Evolutionary conservation across 2,797 vertebrate genomes (phyloP).

Genomic region (Propithecus perrieri): DNA sequence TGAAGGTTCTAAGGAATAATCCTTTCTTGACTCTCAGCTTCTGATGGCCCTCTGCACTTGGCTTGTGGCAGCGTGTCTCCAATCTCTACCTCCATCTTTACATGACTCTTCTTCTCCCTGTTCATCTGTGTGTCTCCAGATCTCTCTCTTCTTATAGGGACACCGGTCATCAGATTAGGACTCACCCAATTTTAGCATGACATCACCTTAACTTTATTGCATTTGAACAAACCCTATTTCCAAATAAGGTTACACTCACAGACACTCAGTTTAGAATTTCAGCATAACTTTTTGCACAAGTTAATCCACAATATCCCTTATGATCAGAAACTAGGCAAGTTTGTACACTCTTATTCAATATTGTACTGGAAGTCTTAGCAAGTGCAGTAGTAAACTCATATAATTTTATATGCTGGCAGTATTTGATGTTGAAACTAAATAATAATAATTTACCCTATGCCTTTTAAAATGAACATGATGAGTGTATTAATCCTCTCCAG

Average conservation of each 20-base stretch:
- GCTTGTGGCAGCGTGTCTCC: background rate
- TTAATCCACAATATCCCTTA: background rate
- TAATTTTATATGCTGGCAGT: background rate
- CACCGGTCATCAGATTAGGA: background rate
- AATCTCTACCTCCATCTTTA: background rate
- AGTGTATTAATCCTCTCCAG: background rate
- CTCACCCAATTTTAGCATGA: background rate
- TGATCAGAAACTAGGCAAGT: background rate
- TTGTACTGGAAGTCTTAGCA: background rate
- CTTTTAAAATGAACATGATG: background rate
- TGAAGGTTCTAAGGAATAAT: no score
- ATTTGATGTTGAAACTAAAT: background rate
- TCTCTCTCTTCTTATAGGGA: background rate
- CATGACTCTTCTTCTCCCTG: background rate
- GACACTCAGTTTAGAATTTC: background rate
- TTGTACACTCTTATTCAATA: background rate
- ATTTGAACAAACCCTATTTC: background rate
- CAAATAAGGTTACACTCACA: background rate
- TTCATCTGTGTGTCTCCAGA: background rate
- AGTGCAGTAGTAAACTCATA: background rate
- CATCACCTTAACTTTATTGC: background rate
- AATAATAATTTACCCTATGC: background rate
- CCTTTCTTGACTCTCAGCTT: background rate
- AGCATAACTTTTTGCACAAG: background rate
- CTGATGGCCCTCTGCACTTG: background rate